Conservation (phyloP, 2,888 invertebrate species). For the Perdita meconis region DNA sequence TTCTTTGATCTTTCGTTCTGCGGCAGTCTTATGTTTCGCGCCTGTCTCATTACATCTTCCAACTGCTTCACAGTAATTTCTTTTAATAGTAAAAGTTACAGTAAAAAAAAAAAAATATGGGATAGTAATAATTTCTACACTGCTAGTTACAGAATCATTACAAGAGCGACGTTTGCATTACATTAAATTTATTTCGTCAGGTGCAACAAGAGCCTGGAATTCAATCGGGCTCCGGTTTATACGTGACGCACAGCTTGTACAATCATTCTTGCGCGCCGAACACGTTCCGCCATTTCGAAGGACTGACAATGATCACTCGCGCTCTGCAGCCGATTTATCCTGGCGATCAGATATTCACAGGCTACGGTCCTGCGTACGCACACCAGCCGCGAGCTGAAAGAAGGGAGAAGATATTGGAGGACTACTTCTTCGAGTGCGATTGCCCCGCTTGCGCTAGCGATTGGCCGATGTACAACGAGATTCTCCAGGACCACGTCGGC, state of each 20-base stretch:
- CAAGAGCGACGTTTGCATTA: not conserved
- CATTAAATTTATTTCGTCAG: constrained; percentile 64
- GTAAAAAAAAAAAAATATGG: constrained; percentile 4
- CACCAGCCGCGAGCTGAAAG: constrained; percentile 75
- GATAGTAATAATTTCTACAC: not conserved
- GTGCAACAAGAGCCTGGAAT: constrained; percentile 81
- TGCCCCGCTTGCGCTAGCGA: constrained; percentile 78
- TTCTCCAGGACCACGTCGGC: constrained; percentile 78
- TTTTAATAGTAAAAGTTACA: constrained; percentile 12
- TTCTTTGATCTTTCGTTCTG: constrained; percentile 76
- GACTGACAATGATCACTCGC: constrained; percentile 80
- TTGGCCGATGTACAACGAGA: constrained; percentile 80
- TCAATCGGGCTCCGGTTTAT: constrained; percentile 81
- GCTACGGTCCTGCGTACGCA: constrained; percentile 81
- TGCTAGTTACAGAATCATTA: too few relatives aligned
- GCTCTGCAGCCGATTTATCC: constrained; percentile 78
- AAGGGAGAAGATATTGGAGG: constrained; percentile 77
- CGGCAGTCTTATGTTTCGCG: constrained; percentile 79
- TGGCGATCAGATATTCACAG: constrained; percentile 82
- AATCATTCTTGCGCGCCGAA: constrained; percentile 83
- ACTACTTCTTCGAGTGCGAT: constrained; percentile 81
- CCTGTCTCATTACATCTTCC: constrained; percentile 81
- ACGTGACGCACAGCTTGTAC: constrained; percentile 78
- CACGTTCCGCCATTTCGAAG: constrained; percentile 81
- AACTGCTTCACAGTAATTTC: constrained; percentile 81